A percentile compares a stretch with the other conserved stretches of the same genome.
Conservation (phyloP, 2,797 vertebrate genomes). For the Rhodeus uyekii region DNA sequence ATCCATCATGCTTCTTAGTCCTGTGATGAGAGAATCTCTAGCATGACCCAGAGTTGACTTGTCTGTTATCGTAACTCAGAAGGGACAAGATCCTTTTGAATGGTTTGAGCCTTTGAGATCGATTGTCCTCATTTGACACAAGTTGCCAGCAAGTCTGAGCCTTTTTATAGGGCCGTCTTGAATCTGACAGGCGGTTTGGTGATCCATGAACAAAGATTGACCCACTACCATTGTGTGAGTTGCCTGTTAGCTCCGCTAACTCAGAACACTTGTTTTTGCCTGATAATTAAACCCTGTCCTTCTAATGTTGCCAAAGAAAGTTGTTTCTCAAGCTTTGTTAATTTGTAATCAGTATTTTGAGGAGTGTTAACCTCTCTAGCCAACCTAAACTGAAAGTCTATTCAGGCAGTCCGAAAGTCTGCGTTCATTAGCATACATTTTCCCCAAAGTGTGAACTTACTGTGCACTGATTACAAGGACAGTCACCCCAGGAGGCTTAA, state of each 20-base stretch:
- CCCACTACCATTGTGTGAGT: slow-evolving; percentile 74
- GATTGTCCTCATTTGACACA: slow-evolving; percentile 15
- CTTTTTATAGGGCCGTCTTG: slow-evolving; percentile 42
- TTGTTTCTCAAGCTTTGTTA: neutral
- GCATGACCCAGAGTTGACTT: slow-evolving; percentile 2
- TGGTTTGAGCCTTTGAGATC: slow-evolving; percentile 13
- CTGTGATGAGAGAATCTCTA: slow-evolving; percentile 9
- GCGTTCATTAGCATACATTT: neutral
- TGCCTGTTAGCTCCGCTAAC: slow-evolving; percentile 71
- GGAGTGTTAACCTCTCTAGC: neutral
- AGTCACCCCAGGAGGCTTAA: slow-evolving; percentile 10
- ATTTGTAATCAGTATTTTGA: neutral
- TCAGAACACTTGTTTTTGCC: slow-evolving; percentile 62
- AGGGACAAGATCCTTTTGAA: neutral
- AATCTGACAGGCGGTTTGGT: slow-evolving; percentile 73
- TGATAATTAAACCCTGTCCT: slow-evolving; percentile 61
- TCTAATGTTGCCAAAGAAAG: slow-evolving; percentile 14
- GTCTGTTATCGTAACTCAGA: neutral
- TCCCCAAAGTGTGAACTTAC: neutral
- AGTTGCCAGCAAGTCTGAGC: slow-evolving; percentile 43
- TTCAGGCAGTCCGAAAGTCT: neutral
- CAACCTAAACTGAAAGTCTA: neutral
- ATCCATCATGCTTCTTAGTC: slow-evolving; percentile 50
- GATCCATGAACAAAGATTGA: slow-evolving; percentile 76
- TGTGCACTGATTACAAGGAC: slow-evolving; percentile 21